These are phyloP conservation scores for Agrilus cyanescens DNA, from an alignment of 2,888 invertebrate species.

Conservation along the genomic window DNA sequence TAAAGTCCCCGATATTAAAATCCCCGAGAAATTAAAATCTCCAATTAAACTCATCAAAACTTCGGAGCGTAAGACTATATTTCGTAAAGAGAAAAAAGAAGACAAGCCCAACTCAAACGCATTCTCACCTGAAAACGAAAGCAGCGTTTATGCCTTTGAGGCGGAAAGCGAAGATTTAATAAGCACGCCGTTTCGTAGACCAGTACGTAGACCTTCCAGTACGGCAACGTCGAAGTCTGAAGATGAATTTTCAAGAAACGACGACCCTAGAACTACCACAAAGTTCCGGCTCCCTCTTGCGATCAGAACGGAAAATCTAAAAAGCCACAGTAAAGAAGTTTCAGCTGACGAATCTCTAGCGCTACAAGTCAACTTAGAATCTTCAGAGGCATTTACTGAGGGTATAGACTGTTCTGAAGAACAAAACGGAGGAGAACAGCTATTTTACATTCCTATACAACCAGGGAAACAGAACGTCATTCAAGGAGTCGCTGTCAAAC, in stretches of 20 bases:
- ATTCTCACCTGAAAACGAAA: slow-evolving; percentile 56
- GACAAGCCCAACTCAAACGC: slow-evolving; percentile 41
- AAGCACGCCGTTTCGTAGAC: slow-evolving; percentile 46
- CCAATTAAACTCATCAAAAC: slow-evolving; percentile 21
- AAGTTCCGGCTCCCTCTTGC: slow-evolving; percentile 26
- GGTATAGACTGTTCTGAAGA: slow-evolving; percentile 36
- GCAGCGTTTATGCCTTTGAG: slow-evolving; percentile 60
- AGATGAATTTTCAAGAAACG: slow-evolving; percentile 32
- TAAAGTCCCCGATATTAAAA: slow-evolving; percentile 4
- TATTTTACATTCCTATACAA: slow-evolving; percentile 54
- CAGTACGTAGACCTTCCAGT: slow-evolving; percentile 36
- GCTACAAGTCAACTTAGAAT: slow-evolving; percentile 43
- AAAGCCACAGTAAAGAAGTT: slow-evolving; percentile 19
- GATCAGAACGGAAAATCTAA: slow-evolving; percentile 19
- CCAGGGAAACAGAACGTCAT: slow-evolving; percentile 37
- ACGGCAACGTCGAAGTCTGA: slow-evolving; percentile 36
- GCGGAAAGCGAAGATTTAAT: slow-evolving; percentile 49
- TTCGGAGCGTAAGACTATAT: slow-evolving; percentile 42
- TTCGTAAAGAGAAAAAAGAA: slow-evolving; percentile 41
- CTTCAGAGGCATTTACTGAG: slow-evolving; percentile 21
- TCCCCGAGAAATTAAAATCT: slow-evolving; percentile 2
- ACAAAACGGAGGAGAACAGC: slow-evolving; percentile 40
- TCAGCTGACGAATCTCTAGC: slow-evolving; percentile 39
- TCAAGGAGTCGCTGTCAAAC: slow-evolving; percentile 52
- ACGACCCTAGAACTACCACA: slow-evolving; percentile 23